Evolutionary conservation across 2,113 vertebrate species (phyloP).

Genomic region (Chloroceryle aenea): DNA sequence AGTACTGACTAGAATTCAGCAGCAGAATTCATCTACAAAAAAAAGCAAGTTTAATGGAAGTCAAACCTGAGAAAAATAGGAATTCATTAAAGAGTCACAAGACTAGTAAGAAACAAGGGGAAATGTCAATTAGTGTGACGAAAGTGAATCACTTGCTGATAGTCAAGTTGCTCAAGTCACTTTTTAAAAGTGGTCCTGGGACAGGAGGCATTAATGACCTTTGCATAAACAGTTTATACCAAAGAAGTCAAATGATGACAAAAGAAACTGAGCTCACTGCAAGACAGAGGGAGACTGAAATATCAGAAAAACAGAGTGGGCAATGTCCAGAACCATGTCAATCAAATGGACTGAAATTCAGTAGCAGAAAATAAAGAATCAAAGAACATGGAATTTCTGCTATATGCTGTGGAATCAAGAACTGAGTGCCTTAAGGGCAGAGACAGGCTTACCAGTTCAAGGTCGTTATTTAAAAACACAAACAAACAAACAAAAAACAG

Average conservation of each 20-base stretch:
- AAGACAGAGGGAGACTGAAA: neutral
- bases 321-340: neutral
- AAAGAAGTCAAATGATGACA: neutral
- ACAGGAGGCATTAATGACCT: neutral
- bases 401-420: neutral
- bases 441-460: neutral
- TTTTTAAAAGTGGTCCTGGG: neutral
- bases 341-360: neutral
- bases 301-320: neutral
- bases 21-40: neutral
- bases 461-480: neutral
- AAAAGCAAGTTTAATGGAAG: constrained; percentile 2
- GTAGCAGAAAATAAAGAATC: neutral
- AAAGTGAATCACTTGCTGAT: neutral
- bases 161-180: neutral
- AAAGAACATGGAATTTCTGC: neutral
- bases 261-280: neutral
- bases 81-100: neutral
- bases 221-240: neutral
- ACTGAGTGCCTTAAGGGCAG: neutral
- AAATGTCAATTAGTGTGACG: neutral
- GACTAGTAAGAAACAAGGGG: neutral
- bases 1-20: constrained; percentile 8
- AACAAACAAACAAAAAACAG: neutral
- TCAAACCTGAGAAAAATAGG: neutral